phyloP scores from a whole-genome alignment of 2,888 invertebrate genomes.

The Cephus rjabovi region DNA sequence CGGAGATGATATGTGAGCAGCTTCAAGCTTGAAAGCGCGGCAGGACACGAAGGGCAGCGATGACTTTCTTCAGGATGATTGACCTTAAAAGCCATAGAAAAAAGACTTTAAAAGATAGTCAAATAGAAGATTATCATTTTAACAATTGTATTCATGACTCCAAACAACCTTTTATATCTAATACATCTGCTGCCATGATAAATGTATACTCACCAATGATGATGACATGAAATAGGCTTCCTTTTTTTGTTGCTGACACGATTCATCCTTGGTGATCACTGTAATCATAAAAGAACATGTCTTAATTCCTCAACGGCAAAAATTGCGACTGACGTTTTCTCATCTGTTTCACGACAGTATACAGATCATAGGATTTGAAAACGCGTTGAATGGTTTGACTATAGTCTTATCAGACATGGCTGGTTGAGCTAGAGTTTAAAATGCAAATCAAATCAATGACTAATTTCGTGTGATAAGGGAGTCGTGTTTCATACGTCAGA shows the following conservation, averaged over 20 bases:
- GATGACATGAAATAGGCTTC: conserved; percentile 53
- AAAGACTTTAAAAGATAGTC: neutral
- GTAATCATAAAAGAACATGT: conserved; percentile 15
- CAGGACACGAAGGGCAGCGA: conserved; percentile 55
- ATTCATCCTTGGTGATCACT: conserved; percentile 37
- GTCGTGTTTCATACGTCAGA: neutral
- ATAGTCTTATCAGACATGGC: neutral
- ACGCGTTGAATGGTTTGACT: neutral
- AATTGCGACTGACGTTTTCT: neutral
- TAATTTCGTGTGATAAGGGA: neutral
- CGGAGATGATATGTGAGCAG: conserved; percentile 55
- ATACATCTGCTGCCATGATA: neutral
- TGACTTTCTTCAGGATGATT: conserved; percentile 34
- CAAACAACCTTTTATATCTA: neutral
- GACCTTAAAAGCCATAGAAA: conserved; percentile 10
- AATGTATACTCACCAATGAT: conserved; percentile 43
- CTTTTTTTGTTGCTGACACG: conserved; percentile 41
- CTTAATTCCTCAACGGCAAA: neutral
- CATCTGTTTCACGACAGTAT: neutral
- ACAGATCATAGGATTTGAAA: neutral
- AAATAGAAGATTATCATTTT: neutral
- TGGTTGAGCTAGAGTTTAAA: neutral
- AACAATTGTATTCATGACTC: neutral
- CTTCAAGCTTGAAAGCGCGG: conserved; percentile 43
- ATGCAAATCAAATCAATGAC: neutral